These are phyloP conservation scores for Trisateles emortualis DNA, from an alignment of 2,888 invertebrate genomes.

Conservation along the genomic window DNA sequence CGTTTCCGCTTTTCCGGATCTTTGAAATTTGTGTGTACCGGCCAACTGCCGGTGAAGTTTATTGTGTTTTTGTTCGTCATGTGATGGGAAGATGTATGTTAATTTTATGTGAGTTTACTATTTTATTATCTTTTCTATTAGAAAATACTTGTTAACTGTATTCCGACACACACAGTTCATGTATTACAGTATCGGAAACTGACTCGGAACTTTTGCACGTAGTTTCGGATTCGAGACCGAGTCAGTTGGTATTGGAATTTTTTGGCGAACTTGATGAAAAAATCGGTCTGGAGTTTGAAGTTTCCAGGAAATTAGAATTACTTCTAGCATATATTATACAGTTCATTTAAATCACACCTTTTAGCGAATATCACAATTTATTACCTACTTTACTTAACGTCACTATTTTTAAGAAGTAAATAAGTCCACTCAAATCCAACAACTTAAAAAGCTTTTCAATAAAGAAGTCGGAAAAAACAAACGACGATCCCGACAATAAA, in stretches of 20 bases:
- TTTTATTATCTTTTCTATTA: neutral
- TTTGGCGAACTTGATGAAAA: too few species aligned
- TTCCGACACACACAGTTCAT: too few species aligned
- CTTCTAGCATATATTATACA: too few species aligned
- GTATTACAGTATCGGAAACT: too few species aligned
- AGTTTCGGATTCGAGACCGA: too few species aligned
- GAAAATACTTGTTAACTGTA: too few species aligned
- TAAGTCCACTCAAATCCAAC: conserved; percentile 6
- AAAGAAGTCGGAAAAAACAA: conserved; percentile 25
- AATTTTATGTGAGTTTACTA: neutral
- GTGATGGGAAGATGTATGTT: neutral
- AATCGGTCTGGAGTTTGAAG: too few species aligned
- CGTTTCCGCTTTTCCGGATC: conserved; percentile 49
- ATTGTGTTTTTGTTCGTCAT: conserved; percentile 18
- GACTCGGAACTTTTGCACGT: too few species aligned
- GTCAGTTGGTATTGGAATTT: too few species aligned
- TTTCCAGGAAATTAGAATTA: too few species aligned
- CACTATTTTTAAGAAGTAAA: neutral
- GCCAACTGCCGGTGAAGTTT: conserved; percentile 15
- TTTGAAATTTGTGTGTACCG: conserved; percentile 49
- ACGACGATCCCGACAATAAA: conserved; percentile 32
- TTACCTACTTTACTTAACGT: neutral
- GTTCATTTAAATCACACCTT: neutral
- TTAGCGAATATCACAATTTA: neutral
- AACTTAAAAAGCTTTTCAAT: conserved; percentile 20